Evolutionary conservation across 1,140 invertebrate species (phyloP).

Genomic region (Berghia stephanieae): DNA sequence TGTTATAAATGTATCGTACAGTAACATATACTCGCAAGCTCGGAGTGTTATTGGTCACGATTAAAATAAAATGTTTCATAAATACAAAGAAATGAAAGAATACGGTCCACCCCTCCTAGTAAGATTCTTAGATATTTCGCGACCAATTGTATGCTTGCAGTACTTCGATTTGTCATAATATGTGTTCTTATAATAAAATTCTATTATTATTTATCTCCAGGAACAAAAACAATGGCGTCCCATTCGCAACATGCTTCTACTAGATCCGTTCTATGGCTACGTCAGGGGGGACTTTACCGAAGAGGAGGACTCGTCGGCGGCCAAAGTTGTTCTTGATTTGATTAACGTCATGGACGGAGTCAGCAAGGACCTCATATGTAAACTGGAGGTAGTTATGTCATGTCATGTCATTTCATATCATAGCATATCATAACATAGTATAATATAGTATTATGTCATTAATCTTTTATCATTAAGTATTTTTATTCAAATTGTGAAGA

Average conservation of each 20-base stretch:
- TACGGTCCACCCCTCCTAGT: background rate
- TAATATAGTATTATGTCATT: background rate
- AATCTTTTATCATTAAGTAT: background rate
- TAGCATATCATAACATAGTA: no score
- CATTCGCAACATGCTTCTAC: slow-evolving; percentile 36
- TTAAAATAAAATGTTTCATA: background rate
- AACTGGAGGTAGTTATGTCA: slow-evolving; percentile 17
- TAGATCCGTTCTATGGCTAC: slow-evolving; percentile 38
- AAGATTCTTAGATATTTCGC: no score
- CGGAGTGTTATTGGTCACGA: background rate
- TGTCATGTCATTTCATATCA: background rate
- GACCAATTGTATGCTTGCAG: no score
- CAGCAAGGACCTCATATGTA: slow-evolving; percentile 1
- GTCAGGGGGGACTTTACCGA: slow-evolving; percentile 36
- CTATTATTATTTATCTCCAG: background rate
- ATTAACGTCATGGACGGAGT: slow-evolving; percentile 30
- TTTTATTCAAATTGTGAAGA: no score
- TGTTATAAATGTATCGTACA: no score
- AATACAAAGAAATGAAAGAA: background rate
- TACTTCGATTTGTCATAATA: no score
- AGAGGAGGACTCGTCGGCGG: slow-evolving; percentile 35
- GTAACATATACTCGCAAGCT: background rate
- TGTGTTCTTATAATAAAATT: background rate
- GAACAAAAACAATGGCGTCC: slow-evolving; percentile 36
- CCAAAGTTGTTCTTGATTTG: slow-evolving; percentile 38